Base-by-base conservation (phyloP, 2,797 vertebrate genomes). In the Cheirogaleus major region DNA sequence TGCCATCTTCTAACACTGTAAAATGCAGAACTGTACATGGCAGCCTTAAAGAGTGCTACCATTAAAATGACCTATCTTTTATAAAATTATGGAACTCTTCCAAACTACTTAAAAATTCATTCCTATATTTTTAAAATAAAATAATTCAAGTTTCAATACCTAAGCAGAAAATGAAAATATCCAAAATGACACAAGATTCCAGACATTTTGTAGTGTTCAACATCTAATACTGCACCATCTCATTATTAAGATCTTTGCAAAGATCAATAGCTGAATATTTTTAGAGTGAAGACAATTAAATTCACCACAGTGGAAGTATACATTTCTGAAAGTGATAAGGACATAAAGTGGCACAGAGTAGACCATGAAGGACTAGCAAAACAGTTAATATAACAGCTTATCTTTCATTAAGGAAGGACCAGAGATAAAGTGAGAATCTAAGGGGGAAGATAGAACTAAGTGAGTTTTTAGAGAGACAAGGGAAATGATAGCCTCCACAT, bases 81-180 rank as follows among this genome's bases (percentile, higher is more conserved):
- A n/a, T 57, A 83, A 72, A 75, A 41, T 72, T 91, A 63, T 13
- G 59, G 30, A 83, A 93, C 25, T 67, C 50, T 72, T n/a, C 18
- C 15, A 86, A 45, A 59, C 7, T 92, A 35, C 55, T 70, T 43
- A 43, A 88, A 93, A 73, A 18, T 72, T 6, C n/a, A 63, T 75
- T 70, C 15, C 14, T 83, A 32, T 67, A 11, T 86, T 90, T 59
- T 69, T 73, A 83, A 92, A 79, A 87, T 41, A 52, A 75, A 87
- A 30, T 65, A 88, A 76, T 65, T 72, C 22, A 59, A 25, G 35
- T 67, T 85, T 85, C 22, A 65, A 83, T 11, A 43, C 5, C 10
- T 61, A 86, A 86, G 57, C 17, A 81, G 23, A 87, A 97, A 87
- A 75, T 79, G 41, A 85, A 82, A 89, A 22, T 20, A 73, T n/a